Percentiles rank a stretch among this genome's conserved stretches.
These are phyloP conservation scores for Manacus vitellinus DNA, from an alignment of 2,113 vertebrate species.

Conservation along the genomic window DNA sequence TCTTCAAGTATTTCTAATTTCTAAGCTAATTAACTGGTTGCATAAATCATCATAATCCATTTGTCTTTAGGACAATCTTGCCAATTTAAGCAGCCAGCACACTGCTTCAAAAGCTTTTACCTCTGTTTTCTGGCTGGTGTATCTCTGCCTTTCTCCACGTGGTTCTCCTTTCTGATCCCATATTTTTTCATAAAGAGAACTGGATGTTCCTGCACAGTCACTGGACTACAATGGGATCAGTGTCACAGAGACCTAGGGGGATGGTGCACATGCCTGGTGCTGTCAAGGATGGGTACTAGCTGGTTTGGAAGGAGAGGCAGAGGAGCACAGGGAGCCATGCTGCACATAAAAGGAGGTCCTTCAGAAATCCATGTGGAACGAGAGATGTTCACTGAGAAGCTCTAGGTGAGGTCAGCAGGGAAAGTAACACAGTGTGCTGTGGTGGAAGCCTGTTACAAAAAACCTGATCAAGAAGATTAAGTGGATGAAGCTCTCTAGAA, in stretches of 20 bases:
- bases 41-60: not conserved
- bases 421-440: not conserved
- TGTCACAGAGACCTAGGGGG: not conserved
- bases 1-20: constrained; percentile 13
- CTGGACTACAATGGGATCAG: not conserved
- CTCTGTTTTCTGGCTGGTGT: not conserved
- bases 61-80: not conserved
- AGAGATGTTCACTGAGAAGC: not conserved
- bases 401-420: not conserved
- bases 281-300: not conserved
- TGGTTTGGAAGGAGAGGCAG: not conserved
- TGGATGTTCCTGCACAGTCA: not conserved
- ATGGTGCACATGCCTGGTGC: not conserved
- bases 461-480: not conserved
- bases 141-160: not conserved
- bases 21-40: not conserved
- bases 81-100: not conserved
- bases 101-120: not conserved
- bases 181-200: not conserved
- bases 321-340: not conserved
- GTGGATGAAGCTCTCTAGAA: not conserved
- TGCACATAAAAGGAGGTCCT: not conserved
- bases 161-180: not conserved
- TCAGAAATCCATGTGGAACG: not conserved
- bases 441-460: not conserved